Evolutionary conservation across 2,797 vertebrate genomes (phyloP), one percentile per base, ranked within the genome.

Genomic region (Threskiornis aethiopicus): DNA sequence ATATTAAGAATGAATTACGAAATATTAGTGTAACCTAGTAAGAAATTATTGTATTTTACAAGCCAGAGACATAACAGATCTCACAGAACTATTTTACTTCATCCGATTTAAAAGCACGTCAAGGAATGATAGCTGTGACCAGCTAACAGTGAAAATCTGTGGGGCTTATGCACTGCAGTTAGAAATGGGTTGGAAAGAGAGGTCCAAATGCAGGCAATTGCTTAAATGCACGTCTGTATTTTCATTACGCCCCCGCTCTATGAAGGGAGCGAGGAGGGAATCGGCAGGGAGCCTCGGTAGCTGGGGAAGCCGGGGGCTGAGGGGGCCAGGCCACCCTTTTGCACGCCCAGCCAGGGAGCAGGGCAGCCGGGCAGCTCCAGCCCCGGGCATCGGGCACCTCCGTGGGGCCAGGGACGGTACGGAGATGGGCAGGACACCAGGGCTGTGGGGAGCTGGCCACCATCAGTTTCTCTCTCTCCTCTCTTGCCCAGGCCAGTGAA

Each of bases 21-120:
- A 98, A 98, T 96, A 96, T 90, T 97, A 96, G 46, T 97, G 97
- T 96, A 98, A 97, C 96, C 82, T 94, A 95, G 93, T 98, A 97
- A 97, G 93, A 97, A 89, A 80, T 83, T 6, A 65, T 41, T 89
- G 29, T 64, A 57, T 91, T 96, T 97, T 97, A 77, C 85, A 96
- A 96, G 79, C 87, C 87, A 95, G 80, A 96, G 92, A 86, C 89
- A 93, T 93, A 96, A 90, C n/a, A 95, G 88, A 92, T 84, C 76
- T 96, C 73, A 95, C 64, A 73, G 92, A 98, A 91, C 52, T 69
- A 39, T 83, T 92, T 85, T 76, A 75, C 75, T 70, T 94, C 80
- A 41, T 42, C 59, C 55, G 75, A 92, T 95, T 94, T 85, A 93
- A 95, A 96, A 89, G 75, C 73, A 80, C 33, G 15, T 89, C 94